Conservation (phyloP, 2,888 invertebrate genomes). For the Xanthorhoe spadicearia region DNA sequence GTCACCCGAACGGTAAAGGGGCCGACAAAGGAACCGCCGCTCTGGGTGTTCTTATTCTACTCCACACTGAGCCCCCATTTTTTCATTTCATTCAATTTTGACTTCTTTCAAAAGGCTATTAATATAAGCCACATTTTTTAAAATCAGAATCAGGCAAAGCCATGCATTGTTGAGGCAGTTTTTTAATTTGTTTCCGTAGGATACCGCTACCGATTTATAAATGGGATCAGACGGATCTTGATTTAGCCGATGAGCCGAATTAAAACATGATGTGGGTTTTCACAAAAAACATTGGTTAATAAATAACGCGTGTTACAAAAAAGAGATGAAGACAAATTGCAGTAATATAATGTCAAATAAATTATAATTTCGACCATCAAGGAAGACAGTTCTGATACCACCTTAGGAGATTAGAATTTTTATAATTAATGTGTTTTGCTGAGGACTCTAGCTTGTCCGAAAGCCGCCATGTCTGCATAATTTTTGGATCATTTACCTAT, state of each 20-base stretch:
- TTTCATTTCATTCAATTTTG: slow-evolving; percentile 85
- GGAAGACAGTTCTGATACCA: slow-evolving; percentile 45
- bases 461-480: slow-evolving; percentile 3
- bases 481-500: neutral
- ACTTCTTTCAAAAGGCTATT: slow-evolving; percentile 85
- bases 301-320: slow-evolving; percentile 76
- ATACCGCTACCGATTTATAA: slow-evolving; percentile 84
- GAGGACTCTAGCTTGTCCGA: slow-evolving; percentile 21
- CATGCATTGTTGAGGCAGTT: slow-evolving; percentile 75
- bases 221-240: slow-evolving; percentile 74
- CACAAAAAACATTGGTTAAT: slow-evolving; percentile 75
- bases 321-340: slow-evolving; percentile 80
- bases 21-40: slow-evolving; percentile 81
- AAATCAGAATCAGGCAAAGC: slow-evolving; percentile 79
- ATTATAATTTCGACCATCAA: slow-evolving; percentile 54
- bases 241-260: slow-evolving; percentile 74
- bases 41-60: slow-evolving; percentile 80
- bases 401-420: slow-evolving; percentile 40
- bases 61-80: slow-evolving; percentile 79
- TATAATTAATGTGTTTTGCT: slow-evolving; percentile 40
- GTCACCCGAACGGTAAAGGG: slow-evolving; percentile 79
- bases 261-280: slow-evolving; percentile 80
- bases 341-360: slow-evolving; percentile 67
- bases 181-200: slow-evolving; percentile 85
- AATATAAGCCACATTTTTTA: slow-evolving; percentile 83